Evolutionary conservation across 2,113 vertebrate genomes (phyloP).

Genomic region (Chlamydotis undulata): DNA sequence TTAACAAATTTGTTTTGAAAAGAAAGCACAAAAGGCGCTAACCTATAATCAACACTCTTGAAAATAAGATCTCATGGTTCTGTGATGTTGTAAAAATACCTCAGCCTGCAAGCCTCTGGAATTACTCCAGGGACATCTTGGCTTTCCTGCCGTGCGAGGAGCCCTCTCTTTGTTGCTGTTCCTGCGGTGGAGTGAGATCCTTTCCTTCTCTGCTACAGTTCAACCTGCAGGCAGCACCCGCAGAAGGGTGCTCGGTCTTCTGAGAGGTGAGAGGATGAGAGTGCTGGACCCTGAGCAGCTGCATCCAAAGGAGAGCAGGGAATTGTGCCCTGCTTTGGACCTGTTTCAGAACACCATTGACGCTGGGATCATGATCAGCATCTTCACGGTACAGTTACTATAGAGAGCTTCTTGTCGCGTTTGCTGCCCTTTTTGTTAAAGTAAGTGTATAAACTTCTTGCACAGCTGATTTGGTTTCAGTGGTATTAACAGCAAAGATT

Average conservation of each 20-base stretch:
- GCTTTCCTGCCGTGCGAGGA: not conserved
- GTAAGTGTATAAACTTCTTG: not conserved
- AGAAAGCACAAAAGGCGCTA: not conserved
- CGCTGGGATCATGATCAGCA: not conserved
- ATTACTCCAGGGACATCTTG: conserved; percentile 1
- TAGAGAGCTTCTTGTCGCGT: not conserved
- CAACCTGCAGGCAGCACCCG: not conserved
- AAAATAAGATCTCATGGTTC: conserved; percentile 9
- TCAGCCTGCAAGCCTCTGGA: not conserved
- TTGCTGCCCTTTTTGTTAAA: not conserved
- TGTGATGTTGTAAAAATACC: conserved; percentile 1
- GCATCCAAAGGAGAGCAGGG: not conserved
- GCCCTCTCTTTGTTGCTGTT: not conserved
- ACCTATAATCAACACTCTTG: not conserved
- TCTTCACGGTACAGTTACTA: not conserved
- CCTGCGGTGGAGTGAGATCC: not conserved
- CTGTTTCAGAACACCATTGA: not conserved
- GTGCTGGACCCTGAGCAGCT: not conserved
- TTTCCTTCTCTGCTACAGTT: not conserved
- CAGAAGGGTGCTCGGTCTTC: not conserved
- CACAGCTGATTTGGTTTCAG: not conserved
- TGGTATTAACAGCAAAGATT: not conserved
- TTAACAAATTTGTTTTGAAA: not conserved
- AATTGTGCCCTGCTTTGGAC: not conserved
- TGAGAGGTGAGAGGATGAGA: accelerated